Base-by-base conservation (phyloP, 30 jellyfish, hydroid and myxozoan genomes). In the Nemopilema nomurai region DNA sequence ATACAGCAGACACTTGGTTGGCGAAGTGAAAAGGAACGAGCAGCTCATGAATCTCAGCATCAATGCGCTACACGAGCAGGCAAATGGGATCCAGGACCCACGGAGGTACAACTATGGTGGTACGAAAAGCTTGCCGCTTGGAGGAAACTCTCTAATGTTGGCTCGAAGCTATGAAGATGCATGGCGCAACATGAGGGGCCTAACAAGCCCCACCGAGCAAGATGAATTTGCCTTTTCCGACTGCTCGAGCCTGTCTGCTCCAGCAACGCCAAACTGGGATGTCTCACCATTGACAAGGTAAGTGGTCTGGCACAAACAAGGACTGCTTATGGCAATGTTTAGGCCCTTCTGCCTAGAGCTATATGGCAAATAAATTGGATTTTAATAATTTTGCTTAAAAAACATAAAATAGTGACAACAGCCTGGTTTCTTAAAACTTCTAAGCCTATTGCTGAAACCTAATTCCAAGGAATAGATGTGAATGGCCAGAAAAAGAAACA, bases 1-100 rank as follows among this genome's bases (percentile, higher is more conserved):
- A 7, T 67, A 80, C 64, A 80, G 82, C 74, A 66, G 89, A 49
- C 76, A 67, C 41, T 71, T 80, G 16, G 89, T 62, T 22, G 19
- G 28, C 26, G 76, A 65, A 4, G 63, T 66, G 51, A 67, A 67
- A 32, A 18, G 31, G 77, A 67, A 67, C 9, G 77, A 67, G 49
- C 28, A 26, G 31, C 8, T 20, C 51, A 21, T 67, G 22, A 32
- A 26, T 26, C 41, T 1, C n/a, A 41, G 57, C 57, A 41, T 41
- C 6, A 16, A 67, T 16, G 41, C 50, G 22, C 19, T 16, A 18
- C 51, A 16, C 33, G 22, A 21, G 31, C 28, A 32, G 7, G n/a
- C 50, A 26, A 67, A 32, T 32, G 19, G n/a, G 22, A n/a, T 8
- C 31, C 51, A 28, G 28, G 77, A 67, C n/a, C 77, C 77, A 6